Conservation (phyloP, 1,140 invertebrate species). For the Bombyx mandarina region DNA sequence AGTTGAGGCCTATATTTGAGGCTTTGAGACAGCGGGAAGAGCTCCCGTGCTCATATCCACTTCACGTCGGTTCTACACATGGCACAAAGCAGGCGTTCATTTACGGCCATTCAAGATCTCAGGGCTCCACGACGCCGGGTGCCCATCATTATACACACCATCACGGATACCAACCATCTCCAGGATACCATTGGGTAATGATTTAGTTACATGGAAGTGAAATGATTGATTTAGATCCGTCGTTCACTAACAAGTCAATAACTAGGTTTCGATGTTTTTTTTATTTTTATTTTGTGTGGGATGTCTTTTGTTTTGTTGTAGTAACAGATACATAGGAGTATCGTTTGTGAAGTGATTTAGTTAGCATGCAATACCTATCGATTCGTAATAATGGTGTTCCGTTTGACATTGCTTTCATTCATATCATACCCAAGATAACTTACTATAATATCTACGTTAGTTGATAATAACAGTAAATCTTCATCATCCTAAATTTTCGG, state of each 20-base stretch:
- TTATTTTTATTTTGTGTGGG: constrained; percentile 27
- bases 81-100: constrained; percentile 72
- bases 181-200: constrained; percentile 69
- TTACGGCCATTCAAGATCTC: constrained; percentile 68
- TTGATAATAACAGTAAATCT: not conserved
- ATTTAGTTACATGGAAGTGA: constrained; percentile 42
- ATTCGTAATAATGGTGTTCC: not conserved
- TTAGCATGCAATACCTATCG: constrained; percentile 8
- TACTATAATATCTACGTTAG: too few species aligned
- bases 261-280: constrained; percentile 30
- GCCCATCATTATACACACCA: constrained; percentile 63
- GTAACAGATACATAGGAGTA: constrained; percentile 2
- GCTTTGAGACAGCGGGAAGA: constrained; percentile 89
- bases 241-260: constrained; percentile 14
- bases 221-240: constrained; percentile 36
- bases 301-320: constrained; percentile 19
- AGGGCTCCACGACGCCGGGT: constrained; percentile 60
- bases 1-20: constrained; percentile 94
- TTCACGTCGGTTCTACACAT: constrained; percentile 80
- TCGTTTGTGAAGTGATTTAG: constrained; percentile 12
- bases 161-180: constrained; percentile 62
- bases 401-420: constrained; percentile 2
- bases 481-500: not conserved
- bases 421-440: not conserved
- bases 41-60: constrained; percentile 88